Evolutionary conservation across 2,113 vertebrate genomes (phyloP).

Genomic region (Colistium nudipinnis): DNA sequence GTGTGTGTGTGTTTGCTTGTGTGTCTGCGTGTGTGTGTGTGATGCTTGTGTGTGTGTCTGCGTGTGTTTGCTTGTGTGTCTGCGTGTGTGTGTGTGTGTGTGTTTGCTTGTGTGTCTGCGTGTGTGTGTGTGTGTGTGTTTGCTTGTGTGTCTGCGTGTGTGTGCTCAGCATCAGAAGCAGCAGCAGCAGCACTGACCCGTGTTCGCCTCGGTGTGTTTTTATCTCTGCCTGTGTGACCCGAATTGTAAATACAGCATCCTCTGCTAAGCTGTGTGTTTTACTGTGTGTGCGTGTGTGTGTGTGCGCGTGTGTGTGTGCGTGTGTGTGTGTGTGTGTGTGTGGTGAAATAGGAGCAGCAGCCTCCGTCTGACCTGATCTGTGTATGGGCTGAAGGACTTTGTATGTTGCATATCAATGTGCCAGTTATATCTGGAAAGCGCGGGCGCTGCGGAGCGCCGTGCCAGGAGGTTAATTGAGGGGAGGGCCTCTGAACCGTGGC

Average conservation of each 20-base stretch:
- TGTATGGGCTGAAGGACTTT: constrained; percentile 50
- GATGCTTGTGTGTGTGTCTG: constrained; percentile 4
- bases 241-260: constrained; percentile 75
- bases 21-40: constrained; percentile 42
- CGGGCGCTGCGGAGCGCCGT: constrained; percentile 14
- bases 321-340: constrained; percentile 36
- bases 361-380: constrained; percentile 57
- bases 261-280: constrained; percentile 52
- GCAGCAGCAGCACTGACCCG: constrained; percentile 60
- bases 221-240: constrained; percentile 72
- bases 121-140: constrained; percentile 17
- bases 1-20: constrained; percentile 20
- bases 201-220: constrained; percentile 69
- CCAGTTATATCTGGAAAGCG: constrained; percentile 43
- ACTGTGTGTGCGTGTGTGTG: constrained; percentile 17
- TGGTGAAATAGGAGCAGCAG: constrained; percentile 68
- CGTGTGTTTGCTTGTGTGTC: constrained; percentile 30
- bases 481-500: constrained; percentile 70
- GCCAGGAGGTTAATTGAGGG: constrained; percentile 77
- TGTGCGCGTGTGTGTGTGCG: constrained; percentile 17
- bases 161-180: constrained; percentile 61
- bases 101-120: constrained; percentile 21
- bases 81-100: constrained; percentile 39
- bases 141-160: constrained; percentile 32
- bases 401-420: constrained; percentile 73